Evolutionary conservation across 2,888 invertebrate species (phyloP), one percentile per base, ranked within the genome.

Genomic region (Leptopilina drosophilae): DNA sequence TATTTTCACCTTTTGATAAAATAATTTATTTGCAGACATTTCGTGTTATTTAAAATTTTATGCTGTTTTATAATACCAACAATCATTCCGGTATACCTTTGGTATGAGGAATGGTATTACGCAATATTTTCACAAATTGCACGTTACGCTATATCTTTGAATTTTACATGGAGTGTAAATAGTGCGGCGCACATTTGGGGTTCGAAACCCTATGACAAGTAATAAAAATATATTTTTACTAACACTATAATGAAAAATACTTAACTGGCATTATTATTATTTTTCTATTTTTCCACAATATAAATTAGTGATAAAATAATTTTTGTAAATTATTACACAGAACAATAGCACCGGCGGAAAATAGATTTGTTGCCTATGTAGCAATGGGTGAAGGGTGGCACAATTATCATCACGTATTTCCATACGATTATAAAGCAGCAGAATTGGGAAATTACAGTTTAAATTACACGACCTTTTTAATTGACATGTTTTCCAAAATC

Each of bases 381-480:
- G 83, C 90, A 2, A 76, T 87, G 79, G 92, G 92, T 4, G 92
- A 92, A 85, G 94, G 94, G 5, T 94, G 92, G 91, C 94, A 94
- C 88, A 94, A 94, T 87, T 98, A 97, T 92, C 98, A 98, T 90
- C 98, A 98, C 92, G 95, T 96, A 0, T 98, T 98, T 92, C 98
- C 98, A 0, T 97, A 97, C 95, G 98, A 98, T 91, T 98, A 98
- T 93, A 96, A 97, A 88, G 96, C 98, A 42, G 95, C 97, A 7
- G 98, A 98, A 91, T 93, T 97, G n/a, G 96, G 96, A 14, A 87
- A 91, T 56, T 91, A 87, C 87, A 90, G 94, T 83, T 73, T 84
- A 1, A 97, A 97, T 89, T 76, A 94, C 0, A 96, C 97, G 1
- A 95, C 96, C 0, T 89, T 94, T 62, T 90, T 95, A 76, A 93